Evolutionary conservation across 2,888 invertebrate genomes (phyloP).

Genomic region (Melanchra persicariae): DNA sequence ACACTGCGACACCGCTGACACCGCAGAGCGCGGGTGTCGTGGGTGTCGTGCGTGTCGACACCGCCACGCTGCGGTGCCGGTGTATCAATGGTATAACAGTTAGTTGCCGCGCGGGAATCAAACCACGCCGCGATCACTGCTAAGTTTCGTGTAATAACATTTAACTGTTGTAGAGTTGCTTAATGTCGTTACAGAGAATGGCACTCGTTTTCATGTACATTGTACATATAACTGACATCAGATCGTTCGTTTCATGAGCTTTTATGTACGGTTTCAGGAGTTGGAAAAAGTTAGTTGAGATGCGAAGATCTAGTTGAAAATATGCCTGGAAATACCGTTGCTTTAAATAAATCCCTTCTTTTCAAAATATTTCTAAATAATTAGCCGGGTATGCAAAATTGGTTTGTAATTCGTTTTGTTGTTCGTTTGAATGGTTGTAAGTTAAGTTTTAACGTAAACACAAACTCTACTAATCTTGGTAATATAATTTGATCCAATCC

Average conservation of each 20-base stretch:
- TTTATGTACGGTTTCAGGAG: not conserved
- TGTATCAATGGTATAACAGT: slow-evolving; percentile 20
- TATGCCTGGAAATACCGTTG: not conserved
- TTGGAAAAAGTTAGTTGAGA: not conserved
- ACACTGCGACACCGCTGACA: slow-evolving; percentile 27
- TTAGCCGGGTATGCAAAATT: no score
- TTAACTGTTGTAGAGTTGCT: slow-evolving; percentile 17
- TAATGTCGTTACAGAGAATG: slow-evolving; percentile 8
- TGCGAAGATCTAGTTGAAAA: not conserved
- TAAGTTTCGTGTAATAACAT: slow-evolving; percentile 12
- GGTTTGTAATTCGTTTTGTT: no score
- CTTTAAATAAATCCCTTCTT: no score
- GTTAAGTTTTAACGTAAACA: no score
- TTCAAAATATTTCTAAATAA: no score
- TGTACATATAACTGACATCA: not conserved
- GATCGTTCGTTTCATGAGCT: slow-evolving; percentile 14
- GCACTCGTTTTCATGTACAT: not conserved
- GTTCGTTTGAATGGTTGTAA: no score
- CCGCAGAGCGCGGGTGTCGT: slow-evolving; percentile 17
- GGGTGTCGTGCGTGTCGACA: slow-evolving; percentile 21
- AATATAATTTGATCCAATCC: slow-evolving; percentile 12
- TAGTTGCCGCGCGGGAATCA: slow-evolving; percentile 28
- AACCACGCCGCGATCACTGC: slow-evolving; percentile 1
- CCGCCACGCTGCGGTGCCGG: slow-evolving; percentile 30
- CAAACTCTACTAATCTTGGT: no score